These are phyloP conservation scores for Ascidia mentula DNA, from an alignment of 23 tunicate genomes.

Conservation along the genomic window DNA sequence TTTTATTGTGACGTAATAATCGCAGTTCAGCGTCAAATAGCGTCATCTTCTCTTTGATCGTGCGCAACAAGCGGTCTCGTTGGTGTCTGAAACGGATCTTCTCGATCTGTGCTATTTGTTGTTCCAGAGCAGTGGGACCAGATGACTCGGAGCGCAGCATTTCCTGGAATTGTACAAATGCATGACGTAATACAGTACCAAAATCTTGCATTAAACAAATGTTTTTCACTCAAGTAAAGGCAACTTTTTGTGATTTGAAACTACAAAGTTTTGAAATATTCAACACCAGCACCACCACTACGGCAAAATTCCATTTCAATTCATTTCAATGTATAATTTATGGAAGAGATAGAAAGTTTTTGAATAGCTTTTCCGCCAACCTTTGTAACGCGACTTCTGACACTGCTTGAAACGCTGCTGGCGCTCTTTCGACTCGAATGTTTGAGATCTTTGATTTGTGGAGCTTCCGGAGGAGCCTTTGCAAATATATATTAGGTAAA, in stretches of 20 bases:
- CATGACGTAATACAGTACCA: background rate
- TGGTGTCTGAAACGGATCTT: constrained; percentile 47
- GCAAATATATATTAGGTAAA: too few species aligned
- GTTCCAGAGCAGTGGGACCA: constrained; percentile 50
- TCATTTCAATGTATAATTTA: too few species aligned
- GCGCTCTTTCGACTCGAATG: constrained; percentile 15
- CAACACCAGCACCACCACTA: too few species aligned
- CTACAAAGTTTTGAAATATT: too few species aligned
- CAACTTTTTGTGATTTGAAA: too few species aligned
- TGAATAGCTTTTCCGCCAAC: too few species aligned
- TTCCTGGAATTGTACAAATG: background rate
- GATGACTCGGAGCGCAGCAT: constrained; percentile 11
- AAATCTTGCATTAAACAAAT: background rate
- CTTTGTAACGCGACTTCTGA: background rate
- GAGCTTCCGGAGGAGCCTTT: background rate
- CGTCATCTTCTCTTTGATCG: constrained; percentile 56
- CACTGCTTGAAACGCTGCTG: constrained; percentile 44
- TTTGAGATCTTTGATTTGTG: background rate
- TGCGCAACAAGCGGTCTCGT: constrained; percentile 55
- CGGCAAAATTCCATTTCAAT: too few species aligned
- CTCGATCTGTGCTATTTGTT: constrained; percentile 49
- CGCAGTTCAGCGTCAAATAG: constrained; percentile 88
- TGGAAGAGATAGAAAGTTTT: too few species aligned
- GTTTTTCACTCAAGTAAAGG: background rate
- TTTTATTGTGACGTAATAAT: constrained; percentile 70